Evolutionary conservation across 2,888 invertebrate species (phyloP).

Genomic region (Fragum fragum): DNA sequence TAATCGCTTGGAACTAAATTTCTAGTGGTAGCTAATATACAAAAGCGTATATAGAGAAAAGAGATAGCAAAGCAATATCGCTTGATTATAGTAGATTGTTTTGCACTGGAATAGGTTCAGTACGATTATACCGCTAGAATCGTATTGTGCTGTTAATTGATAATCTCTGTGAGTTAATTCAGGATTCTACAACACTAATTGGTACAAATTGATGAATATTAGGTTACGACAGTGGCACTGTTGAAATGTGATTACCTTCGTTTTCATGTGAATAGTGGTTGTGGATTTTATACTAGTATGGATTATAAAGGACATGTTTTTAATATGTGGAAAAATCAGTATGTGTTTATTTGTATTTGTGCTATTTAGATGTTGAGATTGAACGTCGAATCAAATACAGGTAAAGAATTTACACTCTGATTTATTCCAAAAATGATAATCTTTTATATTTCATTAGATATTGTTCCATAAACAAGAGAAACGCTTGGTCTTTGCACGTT

Average conservation of each 20-base stretch:
- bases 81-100: conserved; percentile 10
- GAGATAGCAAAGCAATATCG: conserved; percentile 2
- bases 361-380: conserved; percentile 19
- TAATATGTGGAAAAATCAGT: not conserved
- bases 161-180: conserved; percentile 22
- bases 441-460: too few relatives aligned
- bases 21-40: too few relatives aligned
- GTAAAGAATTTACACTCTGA: conserved; percentile 10
- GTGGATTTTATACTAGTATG: not conserved
- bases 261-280: not conserved
- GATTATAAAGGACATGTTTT: not conserved
- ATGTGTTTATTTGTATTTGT: not conserved
- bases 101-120: conserved; percentile 14
- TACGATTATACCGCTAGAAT: conserved; percentile 2
- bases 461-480: too few relatives aligned
- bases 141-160: not conserved
- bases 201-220: conserved; percentile 7
- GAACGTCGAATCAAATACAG: conserved; percentile 11
- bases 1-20: too few relatives aligned
- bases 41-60: not conserved
- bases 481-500: too few relatives aligned
- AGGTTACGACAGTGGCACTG: not conserved
- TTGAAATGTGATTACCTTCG: not conserved
- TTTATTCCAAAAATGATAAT: too few relatives aligned
- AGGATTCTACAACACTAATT: conserved; percentile 11